Percentiles rank a stretch among this genome's conserved stretches.
These are phyloP conservation scores for Heteractis magnifica DNA, from an alignment of 92 coral and sea anemone genomes.

Conservation along the genomic window DNA sequence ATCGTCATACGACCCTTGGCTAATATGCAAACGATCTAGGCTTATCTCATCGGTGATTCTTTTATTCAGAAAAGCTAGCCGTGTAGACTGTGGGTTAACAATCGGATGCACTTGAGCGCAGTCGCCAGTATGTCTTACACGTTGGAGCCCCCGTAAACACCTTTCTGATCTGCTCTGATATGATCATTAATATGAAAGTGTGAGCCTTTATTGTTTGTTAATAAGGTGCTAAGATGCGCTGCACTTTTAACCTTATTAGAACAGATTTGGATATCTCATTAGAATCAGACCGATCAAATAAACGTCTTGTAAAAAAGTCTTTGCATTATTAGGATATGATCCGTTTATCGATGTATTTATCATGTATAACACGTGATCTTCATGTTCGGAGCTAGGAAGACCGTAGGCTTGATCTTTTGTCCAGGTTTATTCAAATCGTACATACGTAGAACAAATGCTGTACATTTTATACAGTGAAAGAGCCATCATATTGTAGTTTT, in stretches of 20 bases:
- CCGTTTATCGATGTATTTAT: too few relatives aligned
- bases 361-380: too few relatives aligned
- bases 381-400: not conserved
- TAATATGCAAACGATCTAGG: not conserved
- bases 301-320: not conserved
- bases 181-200: slow-evolving; percentile 1
- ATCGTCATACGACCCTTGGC: not conserved
- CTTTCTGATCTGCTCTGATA: not conserved
- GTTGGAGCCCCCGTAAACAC: slow-evolving; percentile 31
- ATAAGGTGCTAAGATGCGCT: slow-evolving; percentile 1
- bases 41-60: slow-evolving; percentile 8
- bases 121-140: slow-evolving; percentile 39
- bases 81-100: slow-evolving; percentile 1
- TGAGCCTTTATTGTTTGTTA: not conserved
- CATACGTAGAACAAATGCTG: not conserved
- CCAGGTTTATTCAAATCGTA: not conserved
- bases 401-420: not conserved
- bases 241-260: slow-evolving; percentile 8
- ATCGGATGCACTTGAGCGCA: not conserved
- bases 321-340: too few relatives aligned
- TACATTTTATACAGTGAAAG: not conserved
- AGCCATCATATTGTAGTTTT: not conserved
- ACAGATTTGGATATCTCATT: not conserved
- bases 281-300: not conserved
- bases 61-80: not conserved